These are phyloP conservation scores for Pheosia tremula DNA, from an alignment of 2,888 invertebrate species.

Conservation along the genomic window DNA sequence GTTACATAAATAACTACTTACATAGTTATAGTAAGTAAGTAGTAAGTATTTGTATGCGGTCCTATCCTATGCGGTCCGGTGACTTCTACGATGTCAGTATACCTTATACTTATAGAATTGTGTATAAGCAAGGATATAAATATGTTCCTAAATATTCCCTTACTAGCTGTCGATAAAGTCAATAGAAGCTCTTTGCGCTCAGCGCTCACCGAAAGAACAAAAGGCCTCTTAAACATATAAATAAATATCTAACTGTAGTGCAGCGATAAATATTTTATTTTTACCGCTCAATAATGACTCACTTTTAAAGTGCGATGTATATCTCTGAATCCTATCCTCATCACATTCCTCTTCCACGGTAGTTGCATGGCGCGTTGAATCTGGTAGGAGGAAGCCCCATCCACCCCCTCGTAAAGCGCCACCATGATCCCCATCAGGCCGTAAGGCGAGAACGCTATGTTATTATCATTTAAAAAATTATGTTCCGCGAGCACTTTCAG, in stretches of 20 bases:
- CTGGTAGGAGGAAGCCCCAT: slow-evolving; percentile 89
- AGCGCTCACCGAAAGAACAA: too few relatives aligned
- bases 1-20: too few relatives aligned
- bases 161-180: too few relatives aligned
- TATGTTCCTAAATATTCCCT: too few relatives aligned
- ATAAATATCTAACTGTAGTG: too few relatives aligned
- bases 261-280: neutral
- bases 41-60: too few relatives aligned
- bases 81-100: neutral
- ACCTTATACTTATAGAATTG: too few relatives aligned
- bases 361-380: slow-evolving; percentile 88
- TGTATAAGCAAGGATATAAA: too few relatives aligned
- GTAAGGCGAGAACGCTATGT: slow-evolving; percentile 94
- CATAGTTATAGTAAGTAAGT: too few relatives aligned
- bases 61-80: too few relatives aligned
- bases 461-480: slow-evolving; percentile 89
- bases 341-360: slow-evolving; percentile 89
- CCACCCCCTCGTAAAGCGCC: slow-evolving; percentile 91
- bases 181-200: too few relatives aligned
- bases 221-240: too few relatives aligned
- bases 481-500: slow-evolving; percentile 88
- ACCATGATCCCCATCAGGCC: slow-evolving; percentile 92
- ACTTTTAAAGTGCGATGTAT: slow-evolving; percentile 93
- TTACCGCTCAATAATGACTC: slow-evolving; percentile 56
- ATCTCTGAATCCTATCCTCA: slow-evolving; percentile 92